Evolutionary conservation across 1,140 invertebrate genomes (phyloP).

Genomic region (Apis dorsata): DNA sequence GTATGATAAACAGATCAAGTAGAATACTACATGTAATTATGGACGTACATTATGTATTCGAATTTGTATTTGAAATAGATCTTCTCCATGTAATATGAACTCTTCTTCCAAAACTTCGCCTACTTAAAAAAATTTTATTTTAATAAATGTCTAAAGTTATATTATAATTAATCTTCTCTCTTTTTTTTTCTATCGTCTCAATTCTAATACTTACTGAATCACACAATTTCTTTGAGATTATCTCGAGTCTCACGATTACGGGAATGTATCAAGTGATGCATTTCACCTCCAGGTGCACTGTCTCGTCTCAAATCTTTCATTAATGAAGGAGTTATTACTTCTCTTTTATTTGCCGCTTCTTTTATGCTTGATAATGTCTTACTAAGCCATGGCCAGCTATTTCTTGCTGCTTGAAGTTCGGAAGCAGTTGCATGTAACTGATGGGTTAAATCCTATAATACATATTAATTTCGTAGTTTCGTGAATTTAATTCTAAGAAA

Average conservation of each 20-base stretch:
- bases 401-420: conserved; percentile 89
- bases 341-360: conserved; percentile 77
- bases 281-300: conserved; percentile 74
- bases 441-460: conserved; percentile 92
- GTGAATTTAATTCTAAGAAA: neutral
- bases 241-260: conserved; percentile 76
- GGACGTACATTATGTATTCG: conserved; percentile 50
- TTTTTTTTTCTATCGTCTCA: neutral
- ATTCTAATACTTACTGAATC: conserved; percentile 64
- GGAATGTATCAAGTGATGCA: conserved; percentile 74
- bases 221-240: conserved; percentile 76
- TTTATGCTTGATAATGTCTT: conserved; percentile 87
- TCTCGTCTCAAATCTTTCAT: conserved; percentile 73
- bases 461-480: neutral
- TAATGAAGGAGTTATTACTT: conserved; percentile 61
- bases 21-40: conserved; percentile 48
- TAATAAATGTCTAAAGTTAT: conserved; percentile 1
- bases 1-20: conserved; percentile 37
- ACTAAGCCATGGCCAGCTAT: conserved; percentile 92
- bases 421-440: conserved; percentile 90
- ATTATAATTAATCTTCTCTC: conserved; percentile 5
- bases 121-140: conserved; percentile 26
- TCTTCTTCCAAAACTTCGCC: conserved; percentile 22
- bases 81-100: conserved; percentile 34
- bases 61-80: conserved; percentile 43